phyloP scores from a whole-genome alignment of 2,113 vertebrate species.

The Cynoglossus semilaevis region DNA sequence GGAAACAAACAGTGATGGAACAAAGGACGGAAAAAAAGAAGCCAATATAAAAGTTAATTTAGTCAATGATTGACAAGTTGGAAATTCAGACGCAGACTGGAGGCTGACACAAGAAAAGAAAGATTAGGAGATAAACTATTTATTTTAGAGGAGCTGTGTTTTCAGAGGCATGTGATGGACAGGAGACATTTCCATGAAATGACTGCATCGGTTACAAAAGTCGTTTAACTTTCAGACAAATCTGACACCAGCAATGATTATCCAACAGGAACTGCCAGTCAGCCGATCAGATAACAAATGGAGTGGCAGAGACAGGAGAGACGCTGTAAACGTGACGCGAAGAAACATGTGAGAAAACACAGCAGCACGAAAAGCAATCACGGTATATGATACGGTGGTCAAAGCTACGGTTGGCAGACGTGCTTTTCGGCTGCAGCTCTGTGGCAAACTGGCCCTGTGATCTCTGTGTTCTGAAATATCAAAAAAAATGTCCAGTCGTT shows the following conservation, averaged over 20 bases:
- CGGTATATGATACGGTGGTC: too few relatives aligned
- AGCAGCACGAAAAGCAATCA: too few relatives aligned
- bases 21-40: conserved; percentile 4
- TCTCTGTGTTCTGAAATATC: conserved; percentile 19
- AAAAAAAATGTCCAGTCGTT: conserved; percentile 19
- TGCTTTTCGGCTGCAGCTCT: too few relatives aligned
- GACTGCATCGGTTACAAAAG: conserved; percentile 44
- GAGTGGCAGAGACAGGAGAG: too few relatives aligned
- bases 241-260: conserved; percentile 16
- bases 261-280: too few relatives aligned
- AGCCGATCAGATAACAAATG: too few relatives aligned
- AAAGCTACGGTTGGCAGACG: too few relatives aligned
- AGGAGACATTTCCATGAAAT: conserved; percentile 13
- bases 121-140: too few relatives aligned
- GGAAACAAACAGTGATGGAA: background rate
- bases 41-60: conserved; percentile 24
- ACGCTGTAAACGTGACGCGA: too few relatives aligned
- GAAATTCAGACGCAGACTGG: conserved; percentile 1
- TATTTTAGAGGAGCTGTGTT: background rate
- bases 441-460: background rate
- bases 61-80: conserved; percentile 22
- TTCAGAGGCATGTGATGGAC: conserved; percentile 29
- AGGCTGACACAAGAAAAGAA: background rate
- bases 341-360: too few relatives aligned
- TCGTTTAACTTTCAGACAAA: conserved; percentile 34